Evolutionary conservation across 2,797 vertebrate genomes (phyloP).

Genomic region (Mastacembelus armatus): DNA sequence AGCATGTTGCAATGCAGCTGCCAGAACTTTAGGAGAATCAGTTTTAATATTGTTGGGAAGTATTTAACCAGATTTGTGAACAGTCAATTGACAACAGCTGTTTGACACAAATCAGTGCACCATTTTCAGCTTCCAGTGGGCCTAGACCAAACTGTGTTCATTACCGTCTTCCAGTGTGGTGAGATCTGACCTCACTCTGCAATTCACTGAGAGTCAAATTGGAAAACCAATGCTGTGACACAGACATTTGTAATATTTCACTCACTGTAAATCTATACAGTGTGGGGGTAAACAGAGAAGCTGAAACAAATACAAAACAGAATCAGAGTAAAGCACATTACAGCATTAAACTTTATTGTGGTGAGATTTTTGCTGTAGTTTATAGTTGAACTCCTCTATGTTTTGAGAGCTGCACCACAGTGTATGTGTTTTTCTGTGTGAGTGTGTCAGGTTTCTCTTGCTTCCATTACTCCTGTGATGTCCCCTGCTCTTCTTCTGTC

Average conservation of each 20-base stretch:
- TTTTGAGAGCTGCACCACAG: constrained; percentile 32
- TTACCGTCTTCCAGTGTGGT: constrained; percentile 25
- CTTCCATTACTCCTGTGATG: constrained; percentile 40
- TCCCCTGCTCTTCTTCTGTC: constrained; percentile 46
- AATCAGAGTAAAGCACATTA: not conserved
- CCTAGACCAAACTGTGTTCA: constrained; percentile 18
- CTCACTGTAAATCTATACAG: constrained; percentile 21
- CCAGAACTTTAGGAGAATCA: constrained; percentile 17
- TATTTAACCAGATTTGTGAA: constrained; percentile 35
- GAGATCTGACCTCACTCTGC: constrained; percentile 40
- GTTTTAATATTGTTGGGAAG: constrained; percentile 28
- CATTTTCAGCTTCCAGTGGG: constrained; percentile 25
- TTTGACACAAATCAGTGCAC: constrained; percentile 31
- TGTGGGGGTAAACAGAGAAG: constrained; percentile 21
- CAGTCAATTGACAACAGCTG: constrained; percentile 9
- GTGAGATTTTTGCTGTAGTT: constrained; percentile 34
- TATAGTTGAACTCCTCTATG: constrained; percentile 27
- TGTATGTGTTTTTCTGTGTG: constrained; percentile 22
- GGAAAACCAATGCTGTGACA: constrained; percentile 54
- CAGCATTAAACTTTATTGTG: constrained; percentile 39
- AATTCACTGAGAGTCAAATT: constrained; percentile 28
- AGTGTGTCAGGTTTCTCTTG: constrained; percentile 59
- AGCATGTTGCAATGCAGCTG: constrained; percentile 26
- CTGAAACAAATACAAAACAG: constrained; percentile 17
- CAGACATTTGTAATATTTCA: constrained; percentile 60